These are phyloP conservation scores for Eonycteris spelaea DNA, from an alignment of 2,113 vertebrate species.

Conservation along the genomic window DNA sequence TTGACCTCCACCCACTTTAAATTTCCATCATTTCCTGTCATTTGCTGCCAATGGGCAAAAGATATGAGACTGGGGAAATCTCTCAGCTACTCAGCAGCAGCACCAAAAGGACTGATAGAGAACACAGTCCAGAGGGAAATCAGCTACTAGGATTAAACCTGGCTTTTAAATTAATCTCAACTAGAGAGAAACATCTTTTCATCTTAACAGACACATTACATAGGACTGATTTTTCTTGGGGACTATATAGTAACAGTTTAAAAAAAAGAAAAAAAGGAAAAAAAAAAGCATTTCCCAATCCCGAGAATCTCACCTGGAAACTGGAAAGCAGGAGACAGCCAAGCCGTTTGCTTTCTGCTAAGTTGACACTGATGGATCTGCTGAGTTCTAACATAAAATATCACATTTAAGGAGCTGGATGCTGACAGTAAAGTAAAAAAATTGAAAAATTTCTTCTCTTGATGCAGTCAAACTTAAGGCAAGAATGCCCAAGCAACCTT, in stretches of 20 bases:
- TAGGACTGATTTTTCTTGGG: background rate
- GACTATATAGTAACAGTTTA: background rate
- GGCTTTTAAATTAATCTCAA: slow-evolving; percentile 24
- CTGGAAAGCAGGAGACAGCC: slow-evolving; percentile 76
- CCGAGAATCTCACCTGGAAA: slow-evolving; percentile 75
- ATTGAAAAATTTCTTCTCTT: background rate
- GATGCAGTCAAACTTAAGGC: background rate
- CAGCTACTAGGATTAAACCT: background rate
- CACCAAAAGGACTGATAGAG: background rate
- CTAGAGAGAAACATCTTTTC: background rate
- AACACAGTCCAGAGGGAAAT: background rate
- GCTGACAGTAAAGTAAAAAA: slow-evolving; percentile 23
- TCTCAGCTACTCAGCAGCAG: background rate
- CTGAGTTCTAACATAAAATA: slow-evolving; percentile 78
- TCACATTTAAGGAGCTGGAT: background rate
- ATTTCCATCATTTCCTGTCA: background rate
- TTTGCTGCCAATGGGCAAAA: background rate
- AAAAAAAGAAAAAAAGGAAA: background rate
- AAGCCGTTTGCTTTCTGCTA: slow-evolving; percentile 79
- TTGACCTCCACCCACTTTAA: background rate
- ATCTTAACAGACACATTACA: background rate
- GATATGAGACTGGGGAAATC: background rate
- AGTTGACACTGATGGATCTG: slow-evolving; percentile 75
- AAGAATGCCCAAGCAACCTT: slow-evolving; percentile 2
- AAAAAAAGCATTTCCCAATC: background rate